These are phyloP conservation scores for Lepus americanus DNA, from an alignment of 2,113 vertebrate species.

Conservation along the genomic window DNA sequence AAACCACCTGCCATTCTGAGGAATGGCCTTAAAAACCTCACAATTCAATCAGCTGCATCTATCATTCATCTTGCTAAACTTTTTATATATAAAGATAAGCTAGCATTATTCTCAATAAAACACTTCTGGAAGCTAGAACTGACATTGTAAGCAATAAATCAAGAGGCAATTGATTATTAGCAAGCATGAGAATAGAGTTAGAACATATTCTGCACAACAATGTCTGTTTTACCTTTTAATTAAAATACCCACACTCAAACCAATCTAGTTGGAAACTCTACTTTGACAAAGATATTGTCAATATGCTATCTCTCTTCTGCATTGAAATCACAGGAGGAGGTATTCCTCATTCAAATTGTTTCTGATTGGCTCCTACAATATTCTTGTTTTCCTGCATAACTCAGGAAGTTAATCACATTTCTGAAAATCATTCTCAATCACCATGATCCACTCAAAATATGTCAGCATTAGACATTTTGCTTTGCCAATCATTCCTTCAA, in stretches of 20 bases:
- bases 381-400: slow-evolving; percentile 12
- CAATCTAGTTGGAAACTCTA: slow-evolving; percentile 38
- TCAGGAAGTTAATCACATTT: slow-evolving; percentile 59
- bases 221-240: not conserved
- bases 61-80: not conserved
- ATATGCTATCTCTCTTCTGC: not conserved
- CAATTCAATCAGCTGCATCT: not conserved
- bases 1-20: slow-evolving; percentile 14
- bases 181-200: slow-evolving; percentile 21
- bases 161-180: slow-evolving; percentile 27
- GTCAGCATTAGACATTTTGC: slow-evolving; percentile 43
- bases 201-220: slow-evolving; percentile 45
- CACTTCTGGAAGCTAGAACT: slow-evolving; percentile 23
- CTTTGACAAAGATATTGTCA: slow-evolving; percentile 25
- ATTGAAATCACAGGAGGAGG: not conserved
- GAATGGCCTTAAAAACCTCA: slow-evolving; percentile 18
- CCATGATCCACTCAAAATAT: not conserved
- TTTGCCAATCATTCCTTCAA: slow-evolving; percentile 43
- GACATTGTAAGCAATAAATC: slow-evolving; percentile 44
- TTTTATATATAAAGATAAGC: slow-evolving; percentile 19
- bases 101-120: slow-evolving; percentile 41
- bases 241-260: slow-evolving; percentile 19
- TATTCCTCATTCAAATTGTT: slow-evolving; percentile 58
- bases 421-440: slow-evolving; percentile 59
- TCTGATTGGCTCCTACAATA: not conserved